phyloP scores from a whole-genome alignment of 2,888 invertebrate species.

The Leptopilina myrica region DNA sequence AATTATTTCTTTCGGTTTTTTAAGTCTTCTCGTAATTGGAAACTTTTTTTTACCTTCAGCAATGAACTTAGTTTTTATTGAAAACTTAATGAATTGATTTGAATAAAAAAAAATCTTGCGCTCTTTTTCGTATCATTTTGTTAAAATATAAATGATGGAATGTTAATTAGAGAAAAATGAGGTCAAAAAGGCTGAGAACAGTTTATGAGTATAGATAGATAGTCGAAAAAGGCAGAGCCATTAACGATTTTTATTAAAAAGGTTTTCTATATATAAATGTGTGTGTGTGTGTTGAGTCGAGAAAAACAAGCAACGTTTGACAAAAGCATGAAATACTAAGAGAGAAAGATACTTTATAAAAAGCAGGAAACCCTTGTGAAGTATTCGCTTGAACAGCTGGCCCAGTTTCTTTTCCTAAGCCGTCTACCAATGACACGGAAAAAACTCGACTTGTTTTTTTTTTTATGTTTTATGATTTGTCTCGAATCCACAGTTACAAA shows the following conservation, averaged over 20 bases:
- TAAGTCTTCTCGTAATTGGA: too few relatives aligned
- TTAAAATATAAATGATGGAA: not conserved
- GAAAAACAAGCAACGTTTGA: slow-evolving; percentile 39
- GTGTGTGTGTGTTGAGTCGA: not conserved
- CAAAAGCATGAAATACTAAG: slow-evolving; percentile 46
- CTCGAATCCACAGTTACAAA: slow-evolving; percentile 9
- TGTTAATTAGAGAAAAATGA: slow-evolving; percentile 8
- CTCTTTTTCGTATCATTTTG: too few relatives aligned
- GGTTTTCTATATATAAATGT: not conserved
- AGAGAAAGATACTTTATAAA: slow-evolving; percentile 37
- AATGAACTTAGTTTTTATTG: too few relatives aligned
- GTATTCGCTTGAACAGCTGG: slow-evolving; percentile 44
- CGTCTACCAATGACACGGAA: slow-evolving; percentile 46
- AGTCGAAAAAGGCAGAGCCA: slow-evolving; percentile 11
- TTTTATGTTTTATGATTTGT: slow-evolving; percentile 21
- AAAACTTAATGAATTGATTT: not conserved
- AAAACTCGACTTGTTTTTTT: slow-evolving; percentile 39
- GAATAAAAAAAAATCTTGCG: too few relatives aligned
- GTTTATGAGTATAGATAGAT: not conserved
- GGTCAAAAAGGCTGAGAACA: not conserved
- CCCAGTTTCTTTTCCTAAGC: slow-evolving; percentile 45
- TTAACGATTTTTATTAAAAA: slow-evolving; percentile 31
- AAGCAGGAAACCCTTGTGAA: slow-evolving; percentile 47
- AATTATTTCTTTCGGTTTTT: too few relatives aligned
- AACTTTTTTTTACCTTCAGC: too few relatives aligned